These are phyloP conservation scores for Syndactyla subalaris DNA, from an alignment of 2,797 vertebrate genomes.

Conservation along the genomic window DNA sequence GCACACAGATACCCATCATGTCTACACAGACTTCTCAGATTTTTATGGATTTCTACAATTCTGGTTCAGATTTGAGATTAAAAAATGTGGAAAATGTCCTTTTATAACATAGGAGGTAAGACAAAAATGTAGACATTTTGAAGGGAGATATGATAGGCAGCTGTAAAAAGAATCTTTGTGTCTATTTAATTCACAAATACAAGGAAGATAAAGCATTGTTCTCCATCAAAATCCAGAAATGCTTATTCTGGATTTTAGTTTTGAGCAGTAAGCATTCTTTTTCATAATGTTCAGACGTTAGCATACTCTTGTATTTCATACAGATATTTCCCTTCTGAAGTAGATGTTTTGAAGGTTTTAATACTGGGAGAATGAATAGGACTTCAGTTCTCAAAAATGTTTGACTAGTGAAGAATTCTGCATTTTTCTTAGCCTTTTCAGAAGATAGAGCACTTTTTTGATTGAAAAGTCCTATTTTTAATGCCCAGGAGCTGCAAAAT, in stretches of 20 bases:
- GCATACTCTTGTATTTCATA: neutral
- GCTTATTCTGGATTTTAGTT: neutral
- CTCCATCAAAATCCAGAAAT: neutral
- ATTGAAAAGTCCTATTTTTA: neutral
- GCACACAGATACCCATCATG: accelerated
- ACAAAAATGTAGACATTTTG: neutral
- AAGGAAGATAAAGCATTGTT: neutral
- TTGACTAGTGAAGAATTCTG: neutral
- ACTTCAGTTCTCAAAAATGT: neutral
- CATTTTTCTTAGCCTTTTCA: neutral
- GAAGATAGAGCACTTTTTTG: neutral
- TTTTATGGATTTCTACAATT: neutral
- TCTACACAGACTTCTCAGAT: neutral
- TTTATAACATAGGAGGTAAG: neutral
- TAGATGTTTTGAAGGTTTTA: neutral
- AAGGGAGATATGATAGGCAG: neutral
- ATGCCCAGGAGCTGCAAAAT: neutral
- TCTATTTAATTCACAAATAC: neutral
- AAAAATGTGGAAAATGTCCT: neutral
- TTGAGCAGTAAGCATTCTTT: neutral
- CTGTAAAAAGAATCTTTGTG: neutral
- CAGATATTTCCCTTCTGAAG: neutral
- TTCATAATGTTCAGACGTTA: neutral
- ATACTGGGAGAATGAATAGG: neutral
- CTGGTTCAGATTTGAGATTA: neutral